Conservation (phyloP, 2,797 vertebrate species). For the Gorsachius magnificus region DNA sequence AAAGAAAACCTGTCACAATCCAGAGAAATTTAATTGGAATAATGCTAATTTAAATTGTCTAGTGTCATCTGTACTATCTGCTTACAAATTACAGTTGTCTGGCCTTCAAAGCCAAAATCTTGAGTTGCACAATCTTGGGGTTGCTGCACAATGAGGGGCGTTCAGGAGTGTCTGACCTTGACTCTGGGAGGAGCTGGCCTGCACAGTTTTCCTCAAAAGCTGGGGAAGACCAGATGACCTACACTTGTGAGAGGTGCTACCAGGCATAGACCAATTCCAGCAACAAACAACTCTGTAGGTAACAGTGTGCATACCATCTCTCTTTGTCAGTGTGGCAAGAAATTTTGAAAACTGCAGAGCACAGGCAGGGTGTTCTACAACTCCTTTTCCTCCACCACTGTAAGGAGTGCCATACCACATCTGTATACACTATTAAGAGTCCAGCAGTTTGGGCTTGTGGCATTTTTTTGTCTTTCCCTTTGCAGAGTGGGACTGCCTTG, state of each 20-base stretch:
- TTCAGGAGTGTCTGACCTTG: not conserved
- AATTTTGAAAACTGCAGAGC: not conserved
- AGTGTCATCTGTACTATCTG: not conserved
- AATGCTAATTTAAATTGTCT: not conserved
- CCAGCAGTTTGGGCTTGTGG: not conserved
- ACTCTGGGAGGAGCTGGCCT: not conserved
- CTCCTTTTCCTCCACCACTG: not conserved
- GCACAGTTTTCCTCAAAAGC: not conserved
- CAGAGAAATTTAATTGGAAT: not conserved
- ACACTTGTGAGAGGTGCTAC: not conserved
- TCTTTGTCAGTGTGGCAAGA: not conserved
- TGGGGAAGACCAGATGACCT: not conserved
- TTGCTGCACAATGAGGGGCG: not conserved
- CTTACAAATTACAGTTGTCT: not conserved
- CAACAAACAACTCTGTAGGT: not conserved
- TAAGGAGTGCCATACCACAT: not conserved
- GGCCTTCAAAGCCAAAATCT: not conserved
- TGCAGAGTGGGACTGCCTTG: not conserved
- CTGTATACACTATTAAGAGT: not conserved
- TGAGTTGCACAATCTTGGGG: not conserved
- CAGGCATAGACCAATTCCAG: not conserved
- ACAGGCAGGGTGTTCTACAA: not conserved
- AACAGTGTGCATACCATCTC: not conserved
- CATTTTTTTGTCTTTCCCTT: not conserved
- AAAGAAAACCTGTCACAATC: not conserved